Evolutionary conservation across 2,888 invertebrate species (phyloP), one percentile per base, ranked within the genome.

Genomic region (Cheilosia scutellata): DNA sequence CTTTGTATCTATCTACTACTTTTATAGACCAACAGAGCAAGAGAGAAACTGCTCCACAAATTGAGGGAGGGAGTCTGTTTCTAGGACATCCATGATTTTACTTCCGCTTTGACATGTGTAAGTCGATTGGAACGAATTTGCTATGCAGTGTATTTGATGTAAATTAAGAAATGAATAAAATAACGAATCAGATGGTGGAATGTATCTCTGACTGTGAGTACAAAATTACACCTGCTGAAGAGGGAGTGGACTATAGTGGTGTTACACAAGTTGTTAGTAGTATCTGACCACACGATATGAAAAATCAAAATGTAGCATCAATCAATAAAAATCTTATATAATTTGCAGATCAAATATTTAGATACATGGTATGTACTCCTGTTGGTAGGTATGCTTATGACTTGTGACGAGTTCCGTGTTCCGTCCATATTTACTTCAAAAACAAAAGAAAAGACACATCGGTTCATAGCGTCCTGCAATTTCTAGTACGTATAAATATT

Each of bases 81-180:
- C 60, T 71, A 7, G 58, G 49, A 11, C 4, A 20, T 33, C 1
- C 5, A 11, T 13, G 29, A 20, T 20, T 13, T 27, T 44, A 27
- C 29, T 44, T 47, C 11, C 9, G 20, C 5, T 47, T 63, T 63
- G 33, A 33, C 5, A 63, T 33, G 47, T 49, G n/a, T 7, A 63
- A 49, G 47, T 49, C 37, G 33, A 44, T 47, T 29, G n/a, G 16
- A 9, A 29, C 4, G 57, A 13, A 5, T 29, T 25, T 62, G 11
- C 51, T 51, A 4, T 20, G 25, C 11, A 5, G 20, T 37, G 16
- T 9, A 57, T 20, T 37, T 7, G 16, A 29, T 20, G 37, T 33
- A 57, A 57, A 58, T 58, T 37, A n/a, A 13, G 25, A 7, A 27
- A 51, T 51, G 13, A 51, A 25, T 13, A 51, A 47, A 47, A 16